These are phyloP conservation scores for Dasyornis broadbenti DNA, from an alignment of 2,113 vertebrate species.

Conservation along the genomic window DNA sequence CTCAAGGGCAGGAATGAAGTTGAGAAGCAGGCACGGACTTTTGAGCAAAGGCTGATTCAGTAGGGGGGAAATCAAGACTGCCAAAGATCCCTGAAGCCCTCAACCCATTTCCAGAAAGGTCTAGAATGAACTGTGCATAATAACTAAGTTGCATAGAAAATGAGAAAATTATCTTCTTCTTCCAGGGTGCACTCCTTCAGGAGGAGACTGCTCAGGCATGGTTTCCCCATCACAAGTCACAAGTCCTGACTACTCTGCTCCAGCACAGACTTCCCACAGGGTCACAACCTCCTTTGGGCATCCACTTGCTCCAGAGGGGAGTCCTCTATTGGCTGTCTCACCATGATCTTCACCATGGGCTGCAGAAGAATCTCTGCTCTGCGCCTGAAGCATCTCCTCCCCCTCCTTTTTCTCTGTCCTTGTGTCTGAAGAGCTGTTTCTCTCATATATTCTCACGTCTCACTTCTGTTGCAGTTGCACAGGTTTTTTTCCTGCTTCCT, in stretches of 20 bases:
- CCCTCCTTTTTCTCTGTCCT: neutral
- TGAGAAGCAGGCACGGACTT: neutral
- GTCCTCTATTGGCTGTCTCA: neutral
- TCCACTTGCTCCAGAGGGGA: neutral
- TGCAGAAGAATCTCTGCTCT: neutral
- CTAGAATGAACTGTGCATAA: neutral
- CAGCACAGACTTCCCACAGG: neutral
- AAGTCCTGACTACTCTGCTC: neutral
- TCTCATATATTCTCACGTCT: neutral
- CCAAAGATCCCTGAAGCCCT: neutral
- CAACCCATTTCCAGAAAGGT: neutral
- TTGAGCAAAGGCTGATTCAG: accelerated
- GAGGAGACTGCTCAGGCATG: neutral
- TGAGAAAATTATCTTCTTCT: neutral
- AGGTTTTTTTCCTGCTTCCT: neutral
- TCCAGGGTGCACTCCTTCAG: neutral
- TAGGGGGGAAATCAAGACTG: neutral
- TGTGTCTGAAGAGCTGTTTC: neutral
- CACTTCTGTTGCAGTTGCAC: neutral
- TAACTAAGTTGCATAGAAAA: neutral
- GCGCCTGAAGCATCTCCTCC: neutral
- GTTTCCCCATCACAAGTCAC: neutral
- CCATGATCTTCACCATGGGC: neutral
- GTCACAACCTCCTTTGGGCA: neutral
- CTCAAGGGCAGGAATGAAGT: neutral